Evolutionary conservation across 2,888 invertebrate species (phyloP), one percentile per base, ranked within the genome.

Genomic region (Lydus trimaculatus): DNA sequence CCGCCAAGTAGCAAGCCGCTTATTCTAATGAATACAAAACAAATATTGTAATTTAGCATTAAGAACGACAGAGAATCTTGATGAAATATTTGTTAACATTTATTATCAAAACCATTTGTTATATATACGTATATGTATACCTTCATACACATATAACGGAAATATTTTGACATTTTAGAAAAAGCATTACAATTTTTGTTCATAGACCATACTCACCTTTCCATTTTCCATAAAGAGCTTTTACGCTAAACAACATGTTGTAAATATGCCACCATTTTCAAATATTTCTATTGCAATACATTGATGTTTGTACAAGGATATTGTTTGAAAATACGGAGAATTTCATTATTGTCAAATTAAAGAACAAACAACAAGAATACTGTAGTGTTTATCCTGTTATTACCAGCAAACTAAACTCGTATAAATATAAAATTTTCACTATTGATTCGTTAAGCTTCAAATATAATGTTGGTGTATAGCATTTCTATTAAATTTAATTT

Each of bases 1-100:
- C 11, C 11, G 6, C 48, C 48, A 11, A 33, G 11, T 48, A 48
- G 20, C 25, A 56, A 56, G 25, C 23, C 2, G 25, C 56, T 56
- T 56, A 56, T 56, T 25, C 17, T 20, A 25, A 56, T 56, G 56
- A 23, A 56, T 56, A 56, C 56, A 43, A 17, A 43, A n/a, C 43
- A 43, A 43, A 43, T 43, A 43, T 43, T 43, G 43, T 43, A 43
- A 43, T 43, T 43, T 43, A 7, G n/a, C 43, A 43, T 43, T 43
- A 43, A n/a, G 43, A 43, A 43, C n/a, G 8, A 7, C 7, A 43
- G 17, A 17, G n/a, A 17, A 15, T 25, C 25, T 56, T 56, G 23
- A 11, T 9, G 48, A 48, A 48, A 20, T n/a, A 9, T 48, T 48
- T 17, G 48, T 25, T 56, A 56, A 23, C 48, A 48, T 43, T 43